Evolutionary conservation across 2,113 vertebrate species (phyloP), one percentile per base, ranked within the genome.

Genomic region (Ciconia maguari): DNA sequence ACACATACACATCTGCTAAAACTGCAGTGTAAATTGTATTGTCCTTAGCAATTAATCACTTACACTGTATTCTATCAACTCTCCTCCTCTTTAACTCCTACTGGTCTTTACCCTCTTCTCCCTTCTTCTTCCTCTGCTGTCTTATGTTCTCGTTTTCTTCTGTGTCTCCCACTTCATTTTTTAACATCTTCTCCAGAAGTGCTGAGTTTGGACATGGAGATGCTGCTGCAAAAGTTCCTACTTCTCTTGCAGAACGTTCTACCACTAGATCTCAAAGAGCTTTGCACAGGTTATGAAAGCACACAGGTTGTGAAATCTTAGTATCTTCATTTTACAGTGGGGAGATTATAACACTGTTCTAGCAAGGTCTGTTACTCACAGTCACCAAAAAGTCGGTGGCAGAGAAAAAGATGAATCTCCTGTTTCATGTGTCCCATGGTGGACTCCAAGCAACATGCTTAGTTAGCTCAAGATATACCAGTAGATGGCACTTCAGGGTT

Each of bases 401-500:
- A 44, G 46, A 38, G 29, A 32, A 80, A 87, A 83, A 44, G 26
- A 38, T 51, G 7, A 19, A n/a, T 58, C 49, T 92, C 16, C 30
- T 1, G 1, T 94, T 58, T 71, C 32, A 19, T 19, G 14, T 36
- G 62, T 49, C 7, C 24, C 52, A 75, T 82, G 84, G 70, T 29
- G 57, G 84, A 61, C 93, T 75, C 72, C 69, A 84, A 68, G 29
- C n/a, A 78, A n/a, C 17, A 6, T 3, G 15, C 12, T 70, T 65
- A 64, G 44, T 87, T 62, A 91, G 29, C 49, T 22, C 29, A 57
- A 75, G 42, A 17, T n/a, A 4, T 17, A 72, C 94, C 96, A 94
- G 92, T 94, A 96, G 95, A 80, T 94, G 95, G 95, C 94, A 95
- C 78, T 80, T 97, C 75, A 83, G 52, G 0, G 9, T 94, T 78